Evolutionary conservation across 2,888 invertebrate genomes (phyloP), one percentile per base, ranked within the genome.

Genomic region (Rotaria magnacalcarata): DNA sequence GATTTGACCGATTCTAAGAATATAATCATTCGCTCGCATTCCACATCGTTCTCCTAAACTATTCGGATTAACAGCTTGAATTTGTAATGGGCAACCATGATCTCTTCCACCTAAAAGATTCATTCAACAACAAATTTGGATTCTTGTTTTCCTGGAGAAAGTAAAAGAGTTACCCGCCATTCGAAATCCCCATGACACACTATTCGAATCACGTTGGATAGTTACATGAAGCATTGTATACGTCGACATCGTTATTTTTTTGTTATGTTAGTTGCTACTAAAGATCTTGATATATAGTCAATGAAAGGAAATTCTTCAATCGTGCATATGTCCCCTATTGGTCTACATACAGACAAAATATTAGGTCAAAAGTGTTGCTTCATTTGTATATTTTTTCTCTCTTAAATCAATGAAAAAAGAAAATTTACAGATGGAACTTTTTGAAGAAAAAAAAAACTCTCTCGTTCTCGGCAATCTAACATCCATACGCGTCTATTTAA

Each of bases 41-140:
- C 85, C 85, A 34, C 50, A 74, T 56, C 74, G 56, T 8, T 86
- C 86, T n/a, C 85, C 85, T 41, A 86, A 58, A 56, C 86, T 85
- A 60, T 60, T 60, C n/a, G 85, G 75, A 58, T 86, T 75, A 0
- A 86, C 86, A 43, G 85, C 8, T 80, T 80, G 75, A 47, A 80
- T 47, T 80, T 80, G 75, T n/a, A 80, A 24, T 5, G 75, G 75
- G n/a, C 75, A 24, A 24, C 43, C 43, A 47, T 24, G 47, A 24
- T 80, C 75, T 80, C n/a, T 80, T 80, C 75, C 75, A 43, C 75
- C 75, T 80, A 47, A 41, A 47, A 47, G 3, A 0, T 24, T 3
- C 41, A 80, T 24, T 34, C 19, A 7, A 34, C 41, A 34, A 2
- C 34, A 34, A 34, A 34, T 34, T 34, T 34, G 8, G 50, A 50